Conservation (phyloP, 2,113 vertebrate genomes). For the Crotalus helleri region DNA sequence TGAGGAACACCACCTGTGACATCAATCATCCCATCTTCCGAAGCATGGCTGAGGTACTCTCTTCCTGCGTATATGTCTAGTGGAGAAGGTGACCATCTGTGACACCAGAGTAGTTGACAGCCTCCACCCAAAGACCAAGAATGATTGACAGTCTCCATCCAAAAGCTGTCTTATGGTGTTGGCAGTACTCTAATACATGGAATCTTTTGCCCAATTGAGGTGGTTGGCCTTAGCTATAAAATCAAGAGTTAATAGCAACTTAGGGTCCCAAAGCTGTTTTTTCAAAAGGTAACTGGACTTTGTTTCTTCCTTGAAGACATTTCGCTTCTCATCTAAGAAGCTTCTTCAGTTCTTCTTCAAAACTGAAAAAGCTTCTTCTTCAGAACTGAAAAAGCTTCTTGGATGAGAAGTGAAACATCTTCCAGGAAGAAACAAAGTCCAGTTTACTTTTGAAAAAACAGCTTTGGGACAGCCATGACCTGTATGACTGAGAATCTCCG, state of each 20-base stretch:
- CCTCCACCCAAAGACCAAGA: not conserved
- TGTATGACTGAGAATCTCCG: not conserved
- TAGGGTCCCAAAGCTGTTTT: not conserved
- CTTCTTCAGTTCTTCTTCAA: not conserved
- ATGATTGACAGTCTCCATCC: not conserved
- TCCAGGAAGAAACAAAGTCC: not conserved
- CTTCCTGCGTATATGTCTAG: not conserved
- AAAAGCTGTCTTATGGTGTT: not conserved
- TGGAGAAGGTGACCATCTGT: not conserved
- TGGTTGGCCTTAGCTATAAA: not conserved
- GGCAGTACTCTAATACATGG: not conserved
- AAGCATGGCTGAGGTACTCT: conserved; percentile 55
- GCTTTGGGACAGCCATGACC: not conserved
- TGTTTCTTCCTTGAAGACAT: not conserved
- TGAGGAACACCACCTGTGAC: conserved; percentile 63
- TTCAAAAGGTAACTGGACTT: not conserved
- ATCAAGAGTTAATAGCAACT: not conserved
- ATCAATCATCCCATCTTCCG: conserved; percentile 78
- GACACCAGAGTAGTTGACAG: not conserved
- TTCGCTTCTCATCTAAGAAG: not conserved
- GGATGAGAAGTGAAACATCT: not conserved
- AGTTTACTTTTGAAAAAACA: not conserved
- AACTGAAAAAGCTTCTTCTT: not conserved
- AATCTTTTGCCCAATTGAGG: not conserved
- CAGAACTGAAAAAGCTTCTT: not conserved